Evolutionary conservation across 2,113 vertebrate species (phyloP).

Genomic region (Ophthalmolycus amberensis): DNA sequence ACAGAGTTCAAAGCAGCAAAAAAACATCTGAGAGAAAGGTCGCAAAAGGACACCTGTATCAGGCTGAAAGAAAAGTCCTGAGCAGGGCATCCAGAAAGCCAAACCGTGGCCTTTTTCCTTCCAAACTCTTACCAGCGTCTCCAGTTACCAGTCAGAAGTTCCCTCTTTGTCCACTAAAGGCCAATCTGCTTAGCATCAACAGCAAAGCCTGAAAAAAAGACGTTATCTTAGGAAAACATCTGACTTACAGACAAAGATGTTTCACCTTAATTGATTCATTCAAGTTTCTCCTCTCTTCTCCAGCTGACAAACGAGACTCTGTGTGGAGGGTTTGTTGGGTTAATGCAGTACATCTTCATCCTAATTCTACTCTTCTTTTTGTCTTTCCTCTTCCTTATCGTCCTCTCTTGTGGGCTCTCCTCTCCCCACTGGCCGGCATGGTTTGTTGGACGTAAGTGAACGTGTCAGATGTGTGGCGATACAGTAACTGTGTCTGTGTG

Average conservation of each 20-base stretch:
- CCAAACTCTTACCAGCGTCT: slow-evolving; percentile 60
- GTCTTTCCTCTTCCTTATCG: slow-evolving; percentile 37
- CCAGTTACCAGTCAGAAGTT: slow-evolving; percentile 71
- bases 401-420: slow-evolving; percentile 42
- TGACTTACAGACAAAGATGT: slow-evolving; percentile 43
- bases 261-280: slow-evolving; percentile 56
- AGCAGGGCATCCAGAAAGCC: slow-evolving; percentile 22
- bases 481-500: slow-evolving; percentile 37
- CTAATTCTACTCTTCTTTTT: slow-evolving; percentile 51
- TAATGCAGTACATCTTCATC: slow-evolving; percentile 42
- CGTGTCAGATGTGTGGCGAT: slow-evolving; percentile 35
- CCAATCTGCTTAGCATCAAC: slow-evolving; percentile 29
- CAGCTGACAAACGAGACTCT: slow-evolving; percentile 49
- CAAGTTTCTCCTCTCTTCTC: slow-evolving; percentile 31
- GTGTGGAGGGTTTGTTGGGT: slow-evolving; percentile 36
- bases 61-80: slow-evolving; percentile 16
- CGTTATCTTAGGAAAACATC: slow-evolving; percentile 55
- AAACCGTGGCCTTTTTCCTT: slow-evolving; percentile 53
- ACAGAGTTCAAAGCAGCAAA: too few relatives aligned
- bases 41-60: neutral
- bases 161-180: slow-evolving; percentile 70
- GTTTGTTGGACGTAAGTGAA: slow-evolving; percentile 65
- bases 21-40: neutral
- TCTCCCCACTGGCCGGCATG: slow-evolving; percentile 22
- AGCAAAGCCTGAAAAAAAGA: slow-evolving; percentile 31